Evolutionary conservation across 2,113 vertebrate genomes (phyloP).

Genomic region (Fregetta grallaria): DNA sequence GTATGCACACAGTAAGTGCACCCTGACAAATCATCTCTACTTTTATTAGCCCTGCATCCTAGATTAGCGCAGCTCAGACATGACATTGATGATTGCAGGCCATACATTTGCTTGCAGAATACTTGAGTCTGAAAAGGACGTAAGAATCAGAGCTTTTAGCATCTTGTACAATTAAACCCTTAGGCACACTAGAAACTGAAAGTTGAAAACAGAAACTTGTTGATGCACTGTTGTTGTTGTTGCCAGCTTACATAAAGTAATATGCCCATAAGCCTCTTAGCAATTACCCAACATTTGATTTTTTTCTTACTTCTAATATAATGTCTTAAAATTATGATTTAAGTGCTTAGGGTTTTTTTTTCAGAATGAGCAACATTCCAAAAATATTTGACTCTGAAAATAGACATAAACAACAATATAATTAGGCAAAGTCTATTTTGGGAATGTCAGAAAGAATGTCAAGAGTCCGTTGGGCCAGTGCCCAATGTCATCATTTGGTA

Average conservation of each 20-base stretch:
- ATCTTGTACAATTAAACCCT: background rate
- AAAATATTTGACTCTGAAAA: conserved; percentile 15
- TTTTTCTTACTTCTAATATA: background rate
- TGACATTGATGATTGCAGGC: background rate
- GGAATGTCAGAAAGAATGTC: conserved; percentile 53
- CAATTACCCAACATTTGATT: background rate
- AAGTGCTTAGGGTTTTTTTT: conserved; percentile 3
- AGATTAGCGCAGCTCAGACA: background rate
- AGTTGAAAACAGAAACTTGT: background rate
- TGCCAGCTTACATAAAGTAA: background rate
- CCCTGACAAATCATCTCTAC: background rate
- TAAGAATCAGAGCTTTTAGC: background rate
- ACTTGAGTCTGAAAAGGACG: background rate
- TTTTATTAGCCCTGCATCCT: background rate
- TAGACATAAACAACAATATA: background rate
- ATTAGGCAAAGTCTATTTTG: conserved; percentile 47
- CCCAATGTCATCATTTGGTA: background rate
- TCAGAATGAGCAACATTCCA: conserved; percentile 30
- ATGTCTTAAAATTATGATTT: background rate
- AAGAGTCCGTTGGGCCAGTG: conserved; percentile 6
- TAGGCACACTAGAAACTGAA: background rate
- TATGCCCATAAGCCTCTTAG: background rate
- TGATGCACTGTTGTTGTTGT: background rate
- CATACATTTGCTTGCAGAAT: background rate
- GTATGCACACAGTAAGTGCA: background rate